phyloP scores from a whole-genome alignment of 2,797 vertebrate species.

The Myripristis murdjan region DNA sequence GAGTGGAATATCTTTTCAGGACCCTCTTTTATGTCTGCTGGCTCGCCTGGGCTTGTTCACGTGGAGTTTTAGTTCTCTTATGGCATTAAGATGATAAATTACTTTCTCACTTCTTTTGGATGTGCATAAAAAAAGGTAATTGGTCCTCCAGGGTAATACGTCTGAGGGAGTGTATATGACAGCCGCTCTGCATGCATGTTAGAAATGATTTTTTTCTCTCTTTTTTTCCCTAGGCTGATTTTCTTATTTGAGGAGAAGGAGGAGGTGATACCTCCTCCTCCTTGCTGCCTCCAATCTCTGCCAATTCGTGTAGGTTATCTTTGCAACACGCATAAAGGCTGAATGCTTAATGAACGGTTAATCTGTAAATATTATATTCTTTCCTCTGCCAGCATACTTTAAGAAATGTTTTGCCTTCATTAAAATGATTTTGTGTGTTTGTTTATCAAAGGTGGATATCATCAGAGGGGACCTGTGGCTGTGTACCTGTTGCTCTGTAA shows the following conservation, averaged over 20 bases:
- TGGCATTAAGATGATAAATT: conserved; percentile 66
- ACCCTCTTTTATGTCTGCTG: conserved; percentile 32
- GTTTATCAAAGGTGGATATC: not conserved
- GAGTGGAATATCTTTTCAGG: conserved; percentile 35
- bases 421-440: not conserved
- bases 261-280: not conserved
- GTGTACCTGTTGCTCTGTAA: conserved; percentile 6
- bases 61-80: conserved; percentile 48
- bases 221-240: not conserved
- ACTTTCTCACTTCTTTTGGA: conserved; percentile 34
- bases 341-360: not conserved
- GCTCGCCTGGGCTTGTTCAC: conserved; percentile 43
- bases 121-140: conserved; percentile 59
- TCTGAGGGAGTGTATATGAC: not conserved
- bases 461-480: conserved; percentile 3
- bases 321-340: not conserved
- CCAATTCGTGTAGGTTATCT: not conserved
- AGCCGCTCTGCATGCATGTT: not conserved
- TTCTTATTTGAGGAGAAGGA: too few species aligned
- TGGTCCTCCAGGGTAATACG: conserved; percentile 46
- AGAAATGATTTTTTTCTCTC: conserved; percentile 2
- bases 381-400: not conserved
- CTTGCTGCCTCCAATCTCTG: not conserved
- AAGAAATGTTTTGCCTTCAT: not conserved
- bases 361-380: not conserved